Base-by-base conservation (phyloP, 2,888 invertebrate species). In the Lottia scabra region DNA sequence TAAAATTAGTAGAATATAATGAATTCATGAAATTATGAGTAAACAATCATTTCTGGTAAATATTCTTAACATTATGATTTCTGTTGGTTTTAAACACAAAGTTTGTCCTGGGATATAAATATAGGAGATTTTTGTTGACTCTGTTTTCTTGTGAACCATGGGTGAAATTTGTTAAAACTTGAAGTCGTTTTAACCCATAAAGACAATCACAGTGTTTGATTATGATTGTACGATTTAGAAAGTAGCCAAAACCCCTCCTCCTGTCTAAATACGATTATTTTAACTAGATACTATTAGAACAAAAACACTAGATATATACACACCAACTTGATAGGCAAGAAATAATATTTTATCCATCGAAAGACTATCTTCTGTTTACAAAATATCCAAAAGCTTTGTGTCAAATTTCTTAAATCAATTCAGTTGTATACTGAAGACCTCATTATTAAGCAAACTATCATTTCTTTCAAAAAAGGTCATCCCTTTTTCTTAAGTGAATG, bases 381-480 rank as follows among this genome's bases (percentile, higher is more conserved):
- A 56, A 67, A 43, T 65, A 67, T 66, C 30, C 44, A 43, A 66
- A 67, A 30, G 46, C 71, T 71, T 64, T 71, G 74, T 65, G 74
- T 74, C 75, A 78, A 78, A 79, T 79, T 79, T 79, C 79, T 78
- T 78, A 78, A 78, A 80, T 80, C 78, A 78, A 78, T 78, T 77
- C 74, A 72, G 73, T 43, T 56, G 56, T 19, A 44, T 44, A 56
- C 65, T 66, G 68, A 70, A 27, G 65, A 67, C 46, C 70, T 78
- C 77, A 76, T 80, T 75, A 76, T 73, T 68, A 69, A 68, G 70
- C 74, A 63, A 68, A 45, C 70, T 73, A 65, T 70, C 71, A 71
- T 65, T 66, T 68, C 46, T 71, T 63, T 27, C 71, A 69, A 71
- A 70, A 74, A 68, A 67, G 71, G 70, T 66, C 71, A 64, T 67